Conservation (phyloP, 2,113 vertebrate genomes). For the Gobio gobio region DNA sequence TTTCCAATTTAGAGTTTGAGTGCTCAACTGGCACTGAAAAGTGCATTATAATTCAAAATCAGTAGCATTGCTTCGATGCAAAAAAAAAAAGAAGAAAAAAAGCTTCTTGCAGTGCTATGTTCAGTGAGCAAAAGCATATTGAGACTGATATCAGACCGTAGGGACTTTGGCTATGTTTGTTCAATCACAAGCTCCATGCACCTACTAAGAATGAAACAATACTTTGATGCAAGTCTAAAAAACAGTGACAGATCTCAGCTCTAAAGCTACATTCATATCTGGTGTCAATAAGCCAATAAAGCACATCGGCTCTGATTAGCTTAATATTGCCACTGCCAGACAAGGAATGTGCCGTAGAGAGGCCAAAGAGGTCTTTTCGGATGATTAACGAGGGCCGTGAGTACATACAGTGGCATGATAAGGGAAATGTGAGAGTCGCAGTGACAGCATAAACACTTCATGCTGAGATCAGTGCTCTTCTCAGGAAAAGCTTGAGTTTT, state of each 20-base stretch:
- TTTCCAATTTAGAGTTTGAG: too few relatives aligned
- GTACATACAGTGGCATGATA: neutral
- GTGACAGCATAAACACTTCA: slow-evolving; percentile 12
- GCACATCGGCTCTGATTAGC: neutral
- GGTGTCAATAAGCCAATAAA: slow-evolving; percentile 4
- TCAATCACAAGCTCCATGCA: slow-evolving; percentile 23
- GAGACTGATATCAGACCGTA: slow-evolving; percentile 34
- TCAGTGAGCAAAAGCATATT: slow-evolving; percentile 26
- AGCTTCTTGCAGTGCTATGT: slow-evolving; percentile 1
- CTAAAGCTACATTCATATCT: neutral
- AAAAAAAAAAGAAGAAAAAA: slow-evolving; percentile 4
- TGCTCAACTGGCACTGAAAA: neutral
- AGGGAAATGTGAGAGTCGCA: slow-evolving; percentile 14
- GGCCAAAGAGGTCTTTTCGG: slow-evolving; percentile 17
- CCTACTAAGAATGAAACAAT: slow-evolving; percentile 20
- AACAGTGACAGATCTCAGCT: neutral
- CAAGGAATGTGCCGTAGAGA: neutral
- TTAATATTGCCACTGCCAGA: neutral
- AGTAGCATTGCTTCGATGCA: neutral
- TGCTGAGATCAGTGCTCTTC: slow-evolving; percentile 26
- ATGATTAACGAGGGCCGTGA: neutral
- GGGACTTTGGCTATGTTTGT: slow-evolving; percentile 14
- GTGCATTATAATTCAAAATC: slow-evolving; percentile 7
- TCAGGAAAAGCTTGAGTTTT: neutral
- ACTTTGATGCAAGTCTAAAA: neutral